phyloP scores from a whole-genome alignment of 2,113 vertebrate species.

The Anolis carolinensis region DNA sequence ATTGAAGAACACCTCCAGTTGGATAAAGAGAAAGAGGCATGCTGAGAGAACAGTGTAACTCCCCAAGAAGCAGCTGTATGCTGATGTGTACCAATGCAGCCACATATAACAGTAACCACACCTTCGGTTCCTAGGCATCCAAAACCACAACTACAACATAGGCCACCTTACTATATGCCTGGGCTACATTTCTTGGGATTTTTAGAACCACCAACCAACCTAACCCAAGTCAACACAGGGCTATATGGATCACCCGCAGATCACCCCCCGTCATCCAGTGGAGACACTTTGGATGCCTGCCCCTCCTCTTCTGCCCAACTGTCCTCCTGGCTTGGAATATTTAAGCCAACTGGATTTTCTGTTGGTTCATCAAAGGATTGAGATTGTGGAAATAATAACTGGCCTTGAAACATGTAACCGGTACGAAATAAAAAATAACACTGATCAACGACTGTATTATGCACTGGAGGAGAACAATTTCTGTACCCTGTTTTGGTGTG shows the following conservation, averaged over 20 bases:
- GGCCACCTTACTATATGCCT: not conserved
- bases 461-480: constrained; percentile 89
- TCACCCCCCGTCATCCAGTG: not conserved
- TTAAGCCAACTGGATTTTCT: constrained; percentile 49
- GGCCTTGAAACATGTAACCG: constrained; percentile 91
- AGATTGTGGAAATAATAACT: constrained; percentile 86
- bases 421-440: constrained; percentile 86
- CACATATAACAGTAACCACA: not conserved
- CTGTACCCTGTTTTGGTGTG: constrained; percentile 84
- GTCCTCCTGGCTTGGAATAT: constrained; percentile 3
- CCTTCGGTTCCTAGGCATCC: not conserved
- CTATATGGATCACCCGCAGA: not conserved
- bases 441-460: constrained; percentile 90
- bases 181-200: not conserved
- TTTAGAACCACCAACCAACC: not conserved
- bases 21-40: not conserved
- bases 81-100: not conserved
- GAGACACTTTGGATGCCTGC: not conserved
- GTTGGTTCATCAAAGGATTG: constrained; percentile 89
- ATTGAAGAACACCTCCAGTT: not conserved
- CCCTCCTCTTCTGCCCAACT: not conserved
- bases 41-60: not conserved
- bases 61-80: not conserved
- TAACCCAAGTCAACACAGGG: no score
- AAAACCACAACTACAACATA: not conserved